Percentiles rank a stretch among this genome's conserved stretches.
Conservation (phyloP, 2,797 vertebrate genomes). For the Micromesistius poutassou region DNA sequence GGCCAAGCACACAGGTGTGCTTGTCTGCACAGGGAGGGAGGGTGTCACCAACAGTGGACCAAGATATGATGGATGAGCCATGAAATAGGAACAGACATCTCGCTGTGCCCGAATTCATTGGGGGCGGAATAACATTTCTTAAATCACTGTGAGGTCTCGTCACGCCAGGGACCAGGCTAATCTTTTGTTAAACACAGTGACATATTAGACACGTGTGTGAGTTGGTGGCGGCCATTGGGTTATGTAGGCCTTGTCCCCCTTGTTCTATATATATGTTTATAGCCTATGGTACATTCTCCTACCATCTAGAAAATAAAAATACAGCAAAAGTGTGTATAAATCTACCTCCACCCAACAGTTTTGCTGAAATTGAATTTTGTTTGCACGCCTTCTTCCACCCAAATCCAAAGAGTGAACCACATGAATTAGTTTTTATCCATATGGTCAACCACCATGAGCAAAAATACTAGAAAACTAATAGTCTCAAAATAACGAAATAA, state of each 20-base stretch:
- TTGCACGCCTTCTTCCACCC: background rate
- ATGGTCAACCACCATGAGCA: background rate
- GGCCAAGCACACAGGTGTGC: constrained; percentile 55
- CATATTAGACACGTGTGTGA: constrained; percentile 26
- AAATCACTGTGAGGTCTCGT: constrained; percentile 22
- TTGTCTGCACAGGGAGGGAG: constrained; percentile 40
- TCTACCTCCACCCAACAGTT: background rate
- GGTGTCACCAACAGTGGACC: constrained; percentile 45
- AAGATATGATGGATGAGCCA: constrained; percentile 67
- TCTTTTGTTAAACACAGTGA: constrained; percentile 54
- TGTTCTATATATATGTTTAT: background rate
- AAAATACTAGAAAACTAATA: background rate
- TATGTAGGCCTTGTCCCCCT: background rate
- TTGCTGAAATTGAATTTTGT: background rate
- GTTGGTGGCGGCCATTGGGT: background rate
- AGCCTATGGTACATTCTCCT: background rate
- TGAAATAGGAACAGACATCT: constrained; percentile 62
- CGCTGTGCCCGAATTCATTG: constrained; percentile 41
- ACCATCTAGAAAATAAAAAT: background rate
- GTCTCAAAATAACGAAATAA: background rate
- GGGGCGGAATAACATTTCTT: background rate
- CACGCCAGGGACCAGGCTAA: constrained; percentile 55
- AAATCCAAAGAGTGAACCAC: background rate
- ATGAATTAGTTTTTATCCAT: background rate
- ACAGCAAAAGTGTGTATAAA: background rate